Base-by-base conservation (phyloP, 2,797 vertebrate genomes). In the Coregonus sp. region DNA sequence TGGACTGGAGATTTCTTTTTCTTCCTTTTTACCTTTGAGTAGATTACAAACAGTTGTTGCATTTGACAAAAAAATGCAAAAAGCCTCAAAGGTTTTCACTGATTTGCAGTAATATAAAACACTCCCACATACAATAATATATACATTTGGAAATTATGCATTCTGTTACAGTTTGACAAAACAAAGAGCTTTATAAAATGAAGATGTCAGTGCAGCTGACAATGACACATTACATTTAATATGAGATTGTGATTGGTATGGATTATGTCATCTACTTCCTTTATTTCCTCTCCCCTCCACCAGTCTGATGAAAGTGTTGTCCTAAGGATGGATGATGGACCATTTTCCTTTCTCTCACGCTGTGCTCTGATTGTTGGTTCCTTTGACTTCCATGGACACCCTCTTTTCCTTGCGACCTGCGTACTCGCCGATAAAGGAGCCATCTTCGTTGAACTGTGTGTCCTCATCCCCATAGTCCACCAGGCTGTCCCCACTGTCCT, bases 351-450 rank as follows among this genome's bases (percentile, higher is more conserved):
- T 75, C 75, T 82, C 87, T 95, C 91, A 95, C 1, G 93, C 94
- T 11, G 91, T 88, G 82, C 87, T 92, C 85, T 95, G 93, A 86
- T 74, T 77, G 73, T 85, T 76, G 73, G 86, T 84, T 83, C 86
- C 92, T 91, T 95, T 95, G 87, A 97, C 95, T 91, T 98, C 97
- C 33, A 92, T 89, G 1, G 96, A 96, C 78, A 81, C 94, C 89
- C 96, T 96, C 84, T 97, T 97, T 82, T 93, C 93, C 90, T 97
- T 98, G 72, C 94, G 94, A 70, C 95, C 96, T 0, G 95, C 91
- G 2, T 99, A 99, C 89, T 97, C 97, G 7, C 98, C 98, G 76
- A 99, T 99, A 82, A 99, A 99, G 15, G 98, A 99, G 75, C 98
- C 98, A 7, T 99, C 98, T 93, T 99, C 98, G 56, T 96, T 98